phyloP scores from a whole-genome alignment of 2,888 invertebrate species.

The Aporophyla nigra region DNA sequence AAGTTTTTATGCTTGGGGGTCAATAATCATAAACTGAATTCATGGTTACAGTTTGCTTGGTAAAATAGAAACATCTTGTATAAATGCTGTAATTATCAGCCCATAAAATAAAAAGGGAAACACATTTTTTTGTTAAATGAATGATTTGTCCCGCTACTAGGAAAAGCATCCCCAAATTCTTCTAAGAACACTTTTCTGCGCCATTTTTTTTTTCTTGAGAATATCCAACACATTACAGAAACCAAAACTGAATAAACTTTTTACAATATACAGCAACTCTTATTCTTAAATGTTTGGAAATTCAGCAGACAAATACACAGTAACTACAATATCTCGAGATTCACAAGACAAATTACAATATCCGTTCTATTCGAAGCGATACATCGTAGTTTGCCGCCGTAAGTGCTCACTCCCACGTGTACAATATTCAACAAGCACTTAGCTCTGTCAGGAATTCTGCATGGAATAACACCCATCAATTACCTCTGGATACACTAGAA shows the following conservation, averaged over 20 bases:
- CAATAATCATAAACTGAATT: too few species aligned
- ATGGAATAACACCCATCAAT: slow-evolving; percentile 26
- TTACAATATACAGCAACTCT: not conserved
- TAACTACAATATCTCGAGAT: slow-evolving; percentile 1
- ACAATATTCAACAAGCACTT: slow-evolving; percentile 46
- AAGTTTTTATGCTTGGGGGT: too few species aligned
- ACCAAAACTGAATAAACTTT: not conserved
- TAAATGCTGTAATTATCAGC: not conserved
- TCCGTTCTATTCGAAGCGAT: not conserved
- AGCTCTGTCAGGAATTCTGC: slow-evolving; percentile 26
- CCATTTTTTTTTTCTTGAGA: too few species aligned
- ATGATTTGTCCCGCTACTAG: too few species aligned
- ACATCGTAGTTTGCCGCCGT: not conserved
- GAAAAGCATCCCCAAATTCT: too few species aligned
- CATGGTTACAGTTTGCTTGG: too few species aligned
- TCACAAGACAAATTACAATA: slow-evolving; percentile 11
- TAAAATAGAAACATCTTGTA: too few species aligned
- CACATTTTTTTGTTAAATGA: too few species aligned
- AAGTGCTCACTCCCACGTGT: slow-evolving; percentile 25
- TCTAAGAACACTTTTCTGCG: too few species aligned
- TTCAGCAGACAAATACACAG: not conserved
- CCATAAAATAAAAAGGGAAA: too few species aligned
- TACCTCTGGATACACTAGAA: not conserved
- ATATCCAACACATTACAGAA: not conserved
- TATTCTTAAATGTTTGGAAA: not conserved